Percentiles rank a stretch among this genome's conserved stretches.
These are phyloP conservation scores for Electrona antarctica DNA, from an alignment of 2,113 vertebrate genomes.

Conservation along the genomic window DNA sequence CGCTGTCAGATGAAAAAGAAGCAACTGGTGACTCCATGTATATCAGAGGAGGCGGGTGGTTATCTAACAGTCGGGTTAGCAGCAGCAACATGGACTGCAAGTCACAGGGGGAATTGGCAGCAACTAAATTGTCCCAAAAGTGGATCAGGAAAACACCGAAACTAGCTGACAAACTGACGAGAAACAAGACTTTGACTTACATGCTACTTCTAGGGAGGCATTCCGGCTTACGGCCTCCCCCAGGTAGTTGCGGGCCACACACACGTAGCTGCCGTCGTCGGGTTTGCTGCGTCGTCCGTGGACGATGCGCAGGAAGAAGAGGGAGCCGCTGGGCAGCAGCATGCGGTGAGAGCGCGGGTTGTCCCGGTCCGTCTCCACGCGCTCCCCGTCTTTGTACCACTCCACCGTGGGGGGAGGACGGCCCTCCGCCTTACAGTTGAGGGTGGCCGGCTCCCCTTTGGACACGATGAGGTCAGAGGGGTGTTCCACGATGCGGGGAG, in stretches of 20 bases:
- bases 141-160: too few species aligned
- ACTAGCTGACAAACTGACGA: too few species aligned
- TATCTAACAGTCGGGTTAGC: too few species aligned
- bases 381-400: constrained; percentile 95
- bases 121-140: too few species aligned
- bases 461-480: constrained; percentile 97
- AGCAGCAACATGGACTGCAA: too few species aligned
- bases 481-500: constrained; percentile 95
- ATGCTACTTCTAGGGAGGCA: constrained; percentile 93
- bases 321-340: constrained; percentile 93
- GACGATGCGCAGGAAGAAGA: constrained; percentile 95
- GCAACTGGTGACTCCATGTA: too few species aligned
- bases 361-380: constrained; percentile 93
- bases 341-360: constrained; percentile 94
- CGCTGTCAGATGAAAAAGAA: too few species aligned
- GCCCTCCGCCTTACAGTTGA: constrained; percentile 96
- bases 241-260: constrained; percentile 92
- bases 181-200: constrained; percentile 79
- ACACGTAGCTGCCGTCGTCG: constrained; percentile 93
- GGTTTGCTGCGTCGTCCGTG: constrained; percentile 93
- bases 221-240: constrained; percentile 94
- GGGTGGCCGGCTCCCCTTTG: constrained; percentile 94
- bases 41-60: too few species aligned
- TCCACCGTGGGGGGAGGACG: constrained; percentile 91
- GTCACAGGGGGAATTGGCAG: too few species aligned